Evolutionary conservation across 2,797 vertebrate genomes (phyloP), one percentile per base, ranked within the genome.

Genomic region (Microchirus variegatus): DNA sequence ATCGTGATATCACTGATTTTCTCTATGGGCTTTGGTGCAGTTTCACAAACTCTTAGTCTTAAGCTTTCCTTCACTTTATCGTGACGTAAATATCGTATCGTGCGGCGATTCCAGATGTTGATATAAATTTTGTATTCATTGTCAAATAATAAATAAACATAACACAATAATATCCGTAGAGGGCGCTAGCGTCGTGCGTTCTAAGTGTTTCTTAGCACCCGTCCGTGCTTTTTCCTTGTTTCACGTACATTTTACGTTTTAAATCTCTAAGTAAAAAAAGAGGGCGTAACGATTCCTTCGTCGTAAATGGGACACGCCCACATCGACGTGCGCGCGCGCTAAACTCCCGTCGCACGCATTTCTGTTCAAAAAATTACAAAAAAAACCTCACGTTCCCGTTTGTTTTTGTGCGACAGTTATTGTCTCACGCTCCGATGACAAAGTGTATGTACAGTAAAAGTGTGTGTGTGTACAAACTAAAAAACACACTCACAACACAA

Each of bases 401-500:
- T 45, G n/a, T 75, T 63, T 78, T 80, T 80, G 19, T 64, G 43
- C 60, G 75, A 73, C 41, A 41, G 59, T 55, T 62, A 18, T 7
- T 16, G 5, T 22, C 10, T 4, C 18, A 54, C 66, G 10, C 65
- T 64, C 59, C 1, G 13, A 54, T 59, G 63, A 42, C 53, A 59
- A 40, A 72, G 9, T 16, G 47, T 8, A 35, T 60, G 49, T 52
- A 47, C 46, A 48, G 5, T 45, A 36, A 2, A 38, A 48, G 61
- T 75, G 42, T 41, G 75, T 67, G 22, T 22, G 22, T 22, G 22
- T 65, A 72, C 36, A 48, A 55, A 73, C 54, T 71, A 67, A 63
- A 78, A 75, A 58, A 83, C 80, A 81, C 48, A 58, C 8, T 75
- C 70, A 76, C 57, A 47, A 70, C 78, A 83, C 74, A 77, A 75